Evolutionary conservation across 2,888 invertebrate genomes (phyloP).

Genomic region (Brenthis daphne): DNA sequence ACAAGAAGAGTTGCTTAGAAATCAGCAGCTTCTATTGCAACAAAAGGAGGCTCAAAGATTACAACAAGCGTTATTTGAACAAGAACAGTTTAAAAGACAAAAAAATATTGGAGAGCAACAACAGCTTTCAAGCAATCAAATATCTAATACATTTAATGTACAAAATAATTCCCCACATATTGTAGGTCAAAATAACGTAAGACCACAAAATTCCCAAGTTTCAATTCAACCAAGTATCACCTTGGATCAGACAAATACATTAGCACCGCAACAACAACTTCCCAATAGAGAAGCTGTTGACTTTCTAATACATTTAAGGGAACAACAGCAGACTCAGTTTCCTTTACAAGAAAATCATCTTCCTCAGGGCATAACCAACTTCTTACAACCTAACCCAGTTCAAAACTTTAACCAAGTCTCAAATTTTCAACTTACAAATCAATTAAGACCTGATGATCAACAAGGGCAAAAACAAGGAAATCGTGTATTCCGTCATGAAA

Average conservation of each 20-base stretch:
- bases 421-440: conserved; percentile 54
- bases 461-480: conserved; percentile 64
- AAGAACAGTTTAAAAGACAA: conserved; percentile 57
- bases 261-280: conserved; percentile 80
- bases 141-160: conserved; percentile 59
- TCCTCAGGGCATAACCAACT: conserved; percentile 68
- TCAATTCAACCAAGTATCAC: conserved; percentile 78
- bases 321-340: conserved; percentile 71
- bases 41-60: conserved; percentile 72
- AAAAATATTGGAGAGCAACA: conserved; percentile 59
- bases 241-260: conserved; percentile 56
- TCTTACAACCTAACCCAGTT: conserved; percentile 61
- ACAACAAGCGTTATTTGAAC: conserved; percentile 55
- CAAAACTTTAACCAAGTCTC: conserved; percentile 61
- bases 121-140: conserved; percentile 55
- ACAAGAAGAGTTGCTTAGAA: conserved; percentile 85
- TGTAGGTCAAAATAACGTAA: conserved; percentile 49
- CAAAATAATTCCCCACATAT: conserved; percentile 61
- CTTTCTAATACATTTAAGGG: conserved; percentile 73
- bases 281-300: conserved; percentile 82
- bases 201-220: conserved; percentile 63
- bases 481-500: conserved; percentile 81
- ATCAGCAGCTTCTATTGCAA: conserved; percentile 83
- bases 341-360: conserved; percentile 77
- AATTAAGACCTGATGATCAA: conserved; percentile 58